A percentile compares a stretch with the other conserved stretches of the same genome.
Conservation (phyloP, 2,797 vertebrate genomes). For the Gymnoscopelus microlampas region DNA sequence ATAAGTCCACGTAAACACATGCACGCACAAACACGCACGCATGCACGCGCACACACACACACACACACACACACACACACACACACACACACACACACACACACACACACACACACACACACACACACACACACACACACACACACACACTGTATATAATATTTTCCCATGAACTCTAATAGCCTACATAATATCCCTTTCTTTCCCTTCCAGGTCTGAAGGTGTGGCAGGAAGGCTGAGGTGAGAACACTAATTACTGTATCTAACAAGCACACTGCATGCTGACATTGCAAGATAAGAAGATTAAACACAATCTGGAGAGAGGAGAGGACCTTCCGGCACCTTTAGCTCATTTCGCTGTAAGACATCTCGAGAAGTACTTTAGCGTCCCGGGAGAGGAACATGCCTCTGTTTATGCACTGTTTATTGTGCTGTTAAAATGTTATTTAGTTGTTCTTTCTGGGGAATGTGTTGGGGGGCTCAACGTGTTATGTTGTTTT, state of each 20-base stretch:
- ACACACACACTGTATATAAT: neutral
- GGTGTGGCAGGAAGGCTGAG: conserved; percentile 40
- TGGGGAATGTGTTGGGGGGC: no score
- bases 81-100: neutral
- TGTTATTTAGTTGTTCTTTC: no score
- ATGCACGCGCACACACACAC: no score
- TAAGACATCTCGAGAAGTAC: neutral
- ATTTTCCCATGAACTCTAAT: conserved; percentile 4
- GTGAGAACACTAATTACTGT: conserved; percentile 30
- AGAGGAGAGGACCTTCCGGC: neutral
- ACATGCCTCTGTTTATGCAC: no score
- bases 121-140: neutral
- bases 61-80: neutral
- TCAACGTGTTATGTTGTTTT: no score
- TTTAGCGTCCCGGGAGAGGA: no score
- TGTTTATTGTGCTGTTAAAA: no score
- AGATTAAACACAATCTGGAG: conserved; percentile 9
- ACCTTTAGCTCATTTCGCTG: neutral
- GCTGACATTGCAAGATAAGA: conserved; percentile 17
- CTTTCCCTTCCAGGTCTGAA: conserved; percentile 37
- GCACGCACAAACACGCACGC: no score
- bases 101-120: neutral
- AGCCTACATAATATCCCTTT: neutral
- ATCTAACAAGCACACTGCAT: neutral
- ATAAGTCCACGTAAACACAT: no score